phyloP scores from a whole-genome alignment of 2,888 invertebrate genomes.

The Seladonia tumulorum region DNA sequence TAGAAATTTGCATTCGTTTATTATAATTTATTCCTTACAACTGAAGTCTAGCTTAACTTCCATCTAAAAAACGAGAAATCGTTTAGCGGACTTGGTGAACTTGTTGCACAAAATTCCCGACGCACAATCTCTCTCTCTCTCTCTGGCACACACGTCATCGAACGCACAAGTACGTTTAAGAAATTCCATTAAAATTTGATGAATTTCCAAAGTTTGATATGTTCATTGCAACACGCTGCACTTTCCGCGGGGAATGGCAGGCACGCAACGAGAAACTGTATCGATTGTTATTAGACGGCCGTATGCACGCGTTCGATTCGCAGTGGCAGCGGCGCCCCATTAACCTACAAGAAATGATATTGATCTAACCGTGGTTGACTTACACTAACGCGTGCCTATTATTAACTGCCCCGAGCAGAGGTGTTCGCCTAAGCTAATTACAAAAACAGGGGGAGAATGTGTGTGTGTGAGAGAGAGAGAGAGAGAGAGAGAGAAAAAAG shows the following conservation, averaged over 20 bases:
- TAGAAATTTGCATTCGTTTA: neutral
- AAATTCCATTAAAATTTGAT: neutral
- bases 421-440: slow-evolving; percentile 52
- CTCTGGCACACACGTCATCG: too few species aligned
- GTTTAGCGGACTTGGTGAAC: neutral
- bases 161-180: neutral
- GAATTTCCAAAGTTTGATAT: slow-evolving; percentile 2
- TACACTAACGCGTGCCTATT: slow-evolving; percentile 52
- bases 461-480: neutral
- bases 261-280: slow-evolving; percentile 25
- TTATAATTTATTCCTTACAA: neutral
- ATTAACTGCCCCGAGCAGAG: slow-evolving; percentile 37
- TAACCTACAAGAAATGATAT: slow-evolving; percentile 65
- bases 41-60: neutral
- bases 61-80: neutral
- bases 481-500: neutral
- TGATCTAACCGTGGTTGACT: slow-evolving; percentile 61
- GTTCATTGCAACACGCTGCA: slow-evolving; percentile 3
- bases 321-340: slow-evolving; percentile 41
- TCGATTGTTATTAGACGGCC: slow-evolving; percentile 42
- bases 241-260: neutral
- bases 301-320: slow-evolving; percentile 42
- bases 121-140: neutral
- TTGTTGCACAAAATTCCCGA: neutral
- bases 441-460: slow-evolving; percentile 18